A percentile compares a stretch with the other conserved stretches of the same genome.
Evolutionary conservation across 2,113 vertebrate species (phyloP).

Genomic region (Fulica atra): DNA sequence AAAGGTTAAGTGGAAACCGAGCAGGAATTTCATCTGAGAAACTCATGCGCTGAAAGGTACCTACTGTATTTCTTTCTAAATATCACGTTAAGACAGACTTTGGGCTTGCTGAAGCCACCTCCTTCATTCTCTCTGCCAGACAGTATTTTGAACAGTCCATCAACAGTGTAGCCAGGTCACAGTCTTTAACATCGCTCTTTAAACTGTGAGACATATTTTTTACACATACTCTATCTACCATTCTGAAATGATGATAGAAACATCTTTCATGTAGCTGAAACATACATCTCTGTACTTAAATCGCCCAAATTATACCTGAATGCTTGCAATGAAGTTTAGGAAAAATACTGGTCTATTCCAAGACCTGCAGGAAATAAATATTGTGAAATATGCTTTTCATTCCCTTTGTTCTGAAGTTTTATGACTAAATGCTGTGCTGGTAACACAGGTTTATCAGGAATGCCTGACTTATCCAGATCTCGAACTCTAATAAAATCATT

Average conservation of each 20-base stretch:
- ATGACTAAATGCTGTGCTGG: background rate
- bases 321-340: background rate
- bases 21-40: background rate
- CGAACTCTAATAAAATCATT: constrained; percentile 23
- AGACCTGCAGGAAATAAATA: constrained; percentile 21
- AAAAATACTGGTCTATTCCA: constrained; percentile 41
- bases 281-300: constrained; percentile 19
- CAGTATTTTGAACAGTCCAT: constrained; percentile 1
- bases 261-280: constrained; percentile 38
- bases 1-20: constrained; percentile 6
- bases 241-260: constrained; percentile 20
- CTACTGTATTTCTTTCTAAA: background rate
- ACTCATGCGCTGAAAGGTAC: background rate
- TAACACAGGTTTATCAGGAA: constrained; percentile 32
- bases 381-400: constrained; percentile 27
- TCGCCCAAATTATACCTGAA: constrained; percentile 46
- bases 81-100: background rate
- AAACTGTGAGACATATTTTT: constrained; percentile 24
- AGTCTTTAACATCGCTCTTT: background rate
- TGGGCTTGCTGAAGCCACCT: background rate
- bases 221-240: background rate
- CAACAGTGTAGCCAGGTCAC: background rate
- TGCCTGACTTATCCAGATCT: constrained; percentile 7
- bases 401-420: constrained; percentile 33
- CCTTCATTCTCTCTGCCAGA: background rate